Conservation (phyloP, 2,113 vertebrate species). For the Vimba vimba region DNA sequence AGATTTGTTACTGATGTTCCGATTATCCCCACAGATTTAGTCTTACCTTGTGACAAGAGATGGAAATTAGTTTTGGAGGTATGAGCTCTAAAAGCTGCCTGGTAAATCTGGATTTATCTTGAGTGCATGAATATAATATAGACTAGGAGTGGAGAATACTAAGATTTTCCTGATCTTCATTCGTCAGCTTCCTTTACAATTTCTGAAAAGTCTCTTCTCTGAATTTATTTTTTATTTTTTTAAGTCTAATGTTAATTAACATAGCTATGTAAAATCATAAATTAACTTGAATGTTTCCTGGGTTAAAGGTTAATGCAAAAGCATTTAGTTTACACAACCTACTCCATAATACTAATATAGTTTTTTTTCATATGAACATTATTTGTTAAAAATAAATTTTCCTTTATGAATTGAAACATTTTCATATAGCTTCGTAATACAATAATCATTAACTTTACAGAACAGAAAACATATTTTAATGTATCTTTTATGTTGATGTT, state of each 20-base stretch:
- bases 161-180: neutral
- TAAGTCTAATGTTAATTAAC: too few species aligned
- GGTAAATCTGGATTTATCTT: conserved; percentile 70
- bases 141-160: neutral
- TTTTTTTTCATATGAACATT: neutral
- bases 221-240: too few species aligned
- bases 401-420: neutral
- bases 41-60: conserved; percentile 71
- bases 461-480: neutral
- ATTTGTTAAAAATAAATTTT: neutral
- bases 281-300: neutral
- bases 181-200: neutral
- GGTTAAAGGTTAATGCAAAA: neutral
- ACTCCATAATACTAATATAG: neutral
- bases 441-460: neutral
- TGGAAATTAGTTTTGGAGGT: conserved; percentile 68
- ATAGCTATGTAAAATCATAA: neutral
- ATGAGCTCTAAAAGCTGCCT: conserved; percentile 54
- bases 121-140: conserved; percentile 35
- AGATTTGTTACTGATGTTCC: conserved; percentile 59
- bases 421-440: neutral
- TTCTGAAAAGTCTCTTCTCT: neutral
- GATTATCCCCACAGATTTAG: conserved; percentile 75
- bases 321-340: neutral
- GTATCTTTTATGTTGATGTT: neutral